Conservation (phyloP, 2,113 vertebrate genomes). For the Toxotes chatareus region DNA sequence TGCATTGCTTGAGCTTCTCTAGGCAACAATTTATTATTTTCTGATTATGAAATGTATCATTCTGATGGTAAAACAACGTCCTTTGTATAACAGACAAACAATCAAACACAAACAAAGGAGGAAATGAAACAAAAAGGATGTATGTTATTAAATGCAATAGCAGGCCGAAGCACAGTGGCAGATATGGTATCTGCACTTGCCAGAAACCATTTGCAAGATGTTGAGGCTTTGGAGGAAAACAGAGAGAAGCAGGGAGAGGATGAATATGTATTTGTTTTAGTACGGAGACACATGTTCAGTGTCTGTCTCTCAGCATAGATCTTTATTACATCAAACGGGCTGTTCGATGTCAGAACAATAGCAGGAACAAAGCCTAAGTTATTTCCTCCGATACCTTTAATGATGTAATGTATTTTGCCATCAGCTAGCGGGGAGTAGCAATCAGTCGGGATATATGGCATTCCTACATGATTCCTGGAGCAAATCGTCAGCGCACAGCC, state of each 20-base stretch:
- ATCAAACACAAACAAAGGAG: conserved; percentile 42
- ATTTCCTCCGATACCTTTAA: conserved; percentile 82
- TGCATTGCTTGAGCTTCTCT: neutral
- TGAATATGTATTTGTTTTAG: conserved; percentile 77
- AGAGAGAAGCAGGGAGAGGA: conserved; percentile 40
- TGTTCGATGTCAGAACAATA: conserved; percentile 77
- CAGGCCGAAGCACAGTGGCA: conserved; percentile 53
- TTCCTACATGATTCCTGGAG: conserved; percentile 79
- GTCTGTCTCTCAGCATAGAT: conserved; percentile 78
- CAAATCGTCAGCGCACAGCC: conserved; percentile 70
- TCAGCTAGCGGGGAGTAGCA: conserved; percentile 69
- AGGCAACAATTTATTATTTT: neutral
- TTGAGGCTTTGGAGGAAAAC: conserved; percentile 38
- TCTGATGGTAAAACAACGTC: conserved; percentile 23
- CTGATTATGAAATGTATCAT: conserved; percentile 30
- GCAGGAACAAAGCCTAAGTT: conserved; percentile 75
- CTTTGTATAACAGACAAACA: conserved; percentile 7
- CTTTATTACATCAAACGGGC: conserved; percentile 81
- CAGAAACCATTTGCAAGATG: conserved; percentile 71
- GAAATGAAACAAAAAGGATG: conserved; percentile 34
- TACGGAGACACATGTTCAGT: conserved; percentile 76
- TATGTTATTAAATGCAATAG: conserved; percentile 45
- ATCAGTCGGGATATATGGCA: conserved; percentile 81
- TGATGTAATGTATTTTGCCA: conserved; percentile 79
- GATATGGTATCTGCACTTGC: conserved; percentile 56